These are phyloP conservation scores for Formica aserva DNA, from an alignment of 2,888 invertebrate genomes.

Conservation along the genomic window DNA sequence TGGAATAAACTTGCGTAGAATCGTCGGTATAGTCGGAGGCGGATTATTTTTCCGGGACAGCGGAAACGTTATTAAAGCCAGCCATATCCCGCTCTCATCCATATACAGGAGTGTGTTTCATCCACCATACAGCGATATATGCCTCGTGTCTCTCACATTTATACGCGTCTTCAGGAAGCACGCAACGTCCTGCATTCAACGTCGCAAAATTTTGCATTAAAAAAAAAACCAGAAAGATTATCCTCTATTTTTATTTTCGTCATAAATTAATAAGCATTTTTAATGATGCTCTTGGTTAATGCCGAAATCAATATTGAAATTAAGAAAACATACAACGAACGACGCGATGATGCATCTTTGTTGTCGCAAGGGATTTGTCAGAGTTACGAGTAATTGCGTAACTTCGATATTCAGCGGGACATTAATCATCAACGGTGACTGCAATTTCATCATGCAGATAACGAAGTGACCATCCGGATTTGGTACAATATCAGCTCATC, in stretches of 20 bases:
- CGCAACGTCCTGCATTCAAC: slow-evolving; percentile 10
- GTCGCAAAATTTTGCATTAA: background rate
- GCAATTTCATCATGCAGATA: slow-evolving; percentile 52
- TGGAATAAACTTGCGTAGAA: slow-evolving; percentile 34
- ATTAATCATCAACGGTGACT: slow-evolving; percentile 59
- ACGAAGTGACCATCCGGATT: slow-evolving; percentile 45
- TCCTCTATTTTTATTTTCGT: background rate
- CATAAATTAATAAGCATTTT: background rate
- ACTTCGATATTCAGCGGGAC: slow-evolving; percentile 57
- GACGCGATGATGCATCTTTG: slow-evolving; percentile 59
- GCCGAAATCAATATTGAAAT: slow-evolving; percentile 31
- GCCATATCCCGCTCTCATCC: slow-evolving; percentile 22
- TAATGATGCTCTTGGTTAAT: background rate
- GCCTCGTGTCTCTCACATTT: slow-evolving; percentile 37
- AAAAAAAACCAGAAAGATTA: background rate
- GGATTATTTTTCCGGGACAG: slow-evolving; percentile 47
- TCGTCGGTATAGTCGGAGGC: slow-evolving; percentile 14
- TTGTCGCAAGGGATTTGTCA: slow-evolving; percentile 61
- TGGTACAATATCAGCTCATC: slow-evolving; percentile 5
- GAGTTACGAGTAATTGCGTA: slow-evolving; percentile 61
- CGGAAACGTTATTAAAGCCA: slow-evolving; percentile 45
- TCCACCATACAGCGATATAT: slow-evolving; percentile 11
- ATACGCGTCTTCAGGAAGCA: slow-evolving; percentile 28
- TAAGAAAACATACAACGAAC: slow-evolving; percentile 51
- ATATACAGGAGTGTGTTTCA: background rate